These are phyloP conservation scores for Sclerodermus sp. DNA, from an alignment of 2,888 invertebrate species.

Conservation along the genomic window DNA sequence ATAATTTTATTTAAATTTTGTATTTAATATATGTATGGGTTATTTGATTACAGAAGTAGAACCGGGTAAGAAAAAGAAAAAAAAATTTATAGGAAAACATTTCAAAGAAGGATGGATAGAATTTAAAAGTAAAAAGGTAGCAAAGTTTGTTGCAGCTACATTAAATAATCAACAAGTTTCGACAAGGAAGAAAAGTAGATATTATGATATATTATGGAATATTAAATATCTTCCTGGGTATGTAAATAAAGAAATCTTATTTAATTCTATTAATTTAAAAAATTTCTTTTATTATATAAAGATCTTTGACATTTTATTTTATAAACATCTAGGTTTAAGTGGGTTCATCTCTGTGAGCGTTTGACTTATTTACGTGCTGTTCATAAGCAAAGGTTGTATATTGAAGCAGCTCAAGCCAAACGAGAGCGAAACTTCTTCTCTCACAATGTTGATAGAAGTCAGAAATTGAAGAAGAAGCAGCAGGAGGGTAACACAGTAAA, in stretches of 20 bases:
- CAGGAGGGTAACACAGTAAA: conserved; percentile 21
- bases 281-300: conserved; percentile 5
- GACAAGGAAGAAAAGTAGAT: conserved; percentile 80
- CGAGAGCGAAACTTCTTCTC: conserved; percentile 87
- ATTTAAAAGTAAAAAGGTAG: conserved; percentile 83
- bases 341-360: conserved; percentile 92
- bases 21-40: too few relatives aligned
- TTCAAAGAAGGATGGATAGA: conserved; percentile 97
- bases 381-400: conserved; percentile 79
- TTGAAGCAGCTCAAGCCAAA: conserved; percentile 90
- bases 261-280: background rate
- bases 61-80: conserved; percentile 58
- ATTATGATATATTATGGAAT: conserved; percentile 92
- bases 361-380: conserved; percentile 91
- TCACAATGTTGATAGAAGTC: conserved; percentile 78
- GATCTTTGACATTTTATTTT: background rate
- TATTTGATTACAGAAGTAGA: conserved; percentile 51
- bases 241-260: background rate
- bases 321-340: conserved; percentile 81
- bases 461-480: conserved; percentile 62
- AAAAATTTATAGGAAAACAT: conserved; percentile 62
- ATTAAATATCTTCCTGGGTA: conserved; percentile 88
- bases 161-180: conserved; percentile 90
- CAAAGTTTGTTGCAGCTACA: conserved; percentile 79
- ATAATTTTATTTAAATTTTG: background rate